These are phyloP conservation scores for Arizona elegans DNA, from an alignment of 2,113 vertebrate species.

Conservation along the genomic window DNA sequence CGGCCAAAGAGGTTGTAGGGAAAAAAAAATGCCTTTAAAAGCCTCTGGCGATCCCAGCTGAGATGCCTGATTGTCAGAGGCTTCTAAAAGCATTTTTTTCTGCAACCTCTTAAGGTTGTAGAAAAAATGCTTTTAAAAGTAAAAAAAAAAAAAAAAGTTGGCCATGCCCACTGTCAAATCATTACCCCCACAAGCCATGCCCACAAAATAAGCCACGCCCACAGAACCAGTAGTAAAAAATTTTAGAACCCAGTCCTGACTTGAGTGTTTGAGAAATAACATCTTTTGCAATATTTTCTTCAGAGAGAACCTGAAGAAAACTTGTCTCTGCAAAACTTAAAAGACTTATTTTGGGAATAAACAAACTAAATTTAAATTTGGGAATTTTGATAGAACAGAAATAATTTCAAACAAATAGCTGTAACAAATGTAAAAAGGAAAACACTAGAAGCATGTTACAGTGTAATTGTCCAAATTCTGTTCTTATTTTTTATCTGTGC, in stretches of 20 bases:
- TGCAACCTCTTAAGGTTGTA: no score
- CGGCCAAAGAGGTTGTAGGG: no score
- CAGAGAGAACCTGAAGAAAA: not conserved
- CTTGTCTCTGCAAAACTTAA: not conserved
- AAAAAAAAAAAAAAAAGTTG: no score
- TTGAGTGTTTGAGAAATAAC: not conserved
- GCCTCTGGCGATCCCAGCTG: no score
- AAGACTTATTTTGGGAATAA: not conserved
- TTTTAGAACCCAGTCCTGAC: not conserved
- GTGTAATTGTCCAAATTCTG: not conserved
- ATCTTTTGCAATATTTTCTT: not conserved
- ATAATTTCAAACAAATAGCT: not conserved
- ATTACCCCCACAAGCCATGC: no score
- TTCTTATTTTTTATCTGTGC: not conserved
- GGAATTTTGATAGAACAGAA: not conserved
- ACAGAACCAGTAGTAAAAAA: no score
- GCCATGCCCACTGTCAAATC: no score
- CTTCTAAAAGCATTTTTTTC: no score
- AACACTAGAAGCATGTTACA: not conserved
- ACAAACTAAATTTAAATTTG: not conserved
- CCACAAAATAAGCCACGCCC: no score
- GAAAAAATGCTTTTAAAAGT: no score
- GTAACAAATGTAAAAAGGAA: not conserved
- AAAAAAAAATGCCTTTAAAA: no score
- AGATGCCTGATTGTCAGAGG: no score